These are phyloP conservation scores for Drosophila sp. DNA, from an alignment of 1,140 invertebrate genomes.

Conservation along the genomic window DNA sequence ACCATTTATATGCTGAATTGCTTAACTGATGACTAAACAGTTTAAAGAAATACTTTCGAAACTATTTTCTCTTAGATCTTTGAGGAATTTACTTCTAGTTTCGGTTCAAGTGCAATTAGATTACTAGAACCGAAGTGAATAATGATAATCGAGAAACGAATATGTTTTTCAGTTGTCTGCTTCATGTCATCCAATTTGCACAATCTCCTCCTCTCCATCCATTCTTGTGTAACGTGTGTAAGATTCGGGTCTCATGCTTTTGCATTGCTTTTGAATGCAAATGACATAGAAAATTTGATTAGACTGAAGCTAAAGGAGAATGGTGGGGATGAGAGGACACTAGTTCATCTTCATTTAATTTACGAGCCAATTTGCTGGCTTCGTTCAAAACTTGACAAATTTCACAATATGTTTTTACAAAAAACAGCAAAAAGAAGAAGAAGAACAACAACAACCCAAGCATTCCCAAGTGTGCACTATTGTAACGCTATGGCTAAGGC, in stretches of 20 bases:
- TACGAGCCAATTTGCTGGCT: conserved; percentile 64
- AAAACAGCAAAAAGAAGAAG: background rate
- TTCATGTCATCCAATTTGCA: background rate
- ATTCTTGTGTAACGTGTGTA: background rate
- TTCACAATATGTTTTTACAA: conserved; percentile 66
- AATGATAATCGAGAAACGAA: background rate
- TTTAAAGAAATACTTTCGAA: no score
- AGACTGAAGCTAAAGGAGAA: conserved; percentile 28
- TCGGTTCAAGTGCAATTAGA: no score
- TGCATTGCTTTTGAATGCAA: conserved; percentile 56
- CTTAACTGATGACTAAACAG: no score
- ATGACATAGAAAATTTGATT: conserved; percentile 67
- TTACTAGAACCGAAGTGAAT: no score
- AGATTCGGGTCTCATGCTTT: background rate
- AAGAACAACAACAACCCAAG: background rate
- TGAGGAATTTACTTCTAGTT: no score
- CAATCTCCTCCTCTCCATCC: background rate
- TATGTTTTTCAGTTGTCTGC: background rate
- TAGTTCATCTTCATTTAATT: conserved; percentile 60
- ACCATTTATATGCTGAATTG: no score
- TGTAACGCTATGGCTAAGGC: conserved; percentile 35
- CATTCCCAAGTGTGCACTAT: conserved; percentile 77
- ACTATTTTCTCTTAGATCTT: no score
- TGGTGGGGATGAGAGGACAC: background rate
- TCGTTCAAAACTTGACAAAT: conserved; percentile 46